A percentile compares a stretch with the other conserved stretches of the same genome.
These are phyloP conservation scores for Aythya fuligula DNA, from an alignment of 2,797 vertebrate genomes.

Conservation along the genomic window DNA sequence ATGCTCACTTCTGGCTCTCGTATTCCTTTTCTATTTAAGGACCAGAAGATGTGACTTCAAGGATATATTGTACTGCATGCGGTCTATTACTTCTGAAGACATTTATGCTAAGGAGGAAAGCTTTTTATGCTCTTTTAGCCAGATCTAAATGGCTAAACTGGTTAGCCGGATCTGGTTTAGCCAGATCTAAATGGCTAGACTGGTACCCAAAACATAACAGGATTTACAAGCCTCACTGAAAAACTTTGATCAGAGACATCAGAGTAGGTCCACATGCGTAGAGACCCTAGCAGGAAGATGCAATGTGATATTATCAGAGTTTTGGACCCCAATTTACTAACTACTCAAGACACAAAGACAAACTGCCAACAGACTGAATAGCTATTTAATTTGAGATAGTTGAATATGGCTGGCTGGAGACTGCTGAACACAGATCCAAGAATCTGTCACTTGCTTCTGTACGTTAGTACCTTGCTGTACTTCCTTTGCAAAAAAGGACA, in stretches of 20 bases:
- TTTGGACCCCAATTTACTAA: neutral
- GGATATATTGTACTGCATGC: neutral
- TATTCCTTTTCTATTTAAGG: neutral
- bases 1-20: neutral
- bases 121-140: constrained; percentile 14
- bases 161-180: neutral
- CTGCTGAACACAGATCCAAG: neutral
- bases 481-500: neutral
- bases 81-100: neutral
- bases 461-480: neutral
- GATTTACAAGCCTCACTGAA: neutral
- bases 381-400: neutral
- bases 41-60: neutral
- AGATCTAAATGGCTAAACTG: neutral
- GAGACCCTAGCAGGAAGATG: neutral
- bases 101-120: neutral
- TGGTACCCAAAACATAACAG: neutral
- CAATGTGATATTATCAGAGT: neutral
- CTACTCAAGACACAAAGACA: neutral
- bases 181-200: neutral
- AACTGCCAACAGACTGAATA: neutral
- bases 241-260: neutral
- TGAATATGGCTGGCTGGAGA: neutral
- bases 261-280: neutral
- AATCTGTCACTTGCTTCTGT: neutral